These are phyloP conservation scores for Delia radicum DNA, from an alignment of 1,140 invertebrate genomes.

Conservation along the genomic window DNA sequence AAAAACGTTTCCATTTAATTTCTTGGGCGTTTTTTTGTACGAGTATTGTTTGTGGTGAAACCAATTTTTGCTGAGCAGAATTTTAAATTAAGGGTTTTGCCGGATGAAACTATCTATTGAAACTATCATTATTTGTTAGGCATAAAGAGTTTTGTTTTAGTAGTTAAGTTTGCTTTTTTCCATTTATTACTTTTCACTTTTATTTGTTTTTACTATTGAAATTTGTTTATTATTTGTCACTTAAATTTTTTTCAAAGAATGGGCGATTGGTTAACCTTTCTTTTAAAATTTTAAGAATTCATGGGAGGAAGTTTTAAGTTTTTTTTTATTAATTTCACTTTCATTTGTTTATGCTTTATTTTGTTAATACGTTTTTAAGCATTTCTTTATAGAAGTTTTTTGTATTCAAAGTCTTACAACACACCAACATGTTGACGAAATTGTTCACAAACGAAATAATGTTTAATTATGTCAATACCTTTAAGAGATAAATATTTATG, in stretches of 20 bases:
- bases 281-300: slow-evolving; percentile 19
- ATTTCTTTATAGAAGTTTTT: slow-evolving; percentile 3
- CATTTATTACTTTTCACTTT: too few relatives aligned
- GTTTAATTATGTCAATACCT: too few relatives aligned
- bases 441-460: too few relatives aligned
- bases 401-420: background rate
- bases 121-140: background rate
- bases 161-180: too few relatives aligned
- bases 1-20: too few relatives aligned
- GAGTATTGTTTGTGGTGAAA: background rate
- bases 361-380: too few relatives aligned
- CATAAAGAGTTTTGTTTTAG: too few relatives aligned
- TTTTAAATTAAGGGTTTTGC: slow-evolving; percentile 27
- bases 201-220: too few relatives aligned
- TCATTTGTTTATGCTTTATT: background rate
- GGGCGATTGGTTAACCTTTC: background rate
- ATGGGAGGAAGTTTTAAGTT: background rate
- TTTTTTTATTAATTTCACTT: slow-evolving; percentile 13
- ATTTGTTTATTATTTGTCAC: too few relatives aligned
- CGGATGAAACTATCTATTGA: slow-evolving; percentile 12
- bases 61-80: slow-evolving; percentile 27
- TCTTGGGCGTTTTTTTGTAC: background rate
- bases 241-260: background rate
- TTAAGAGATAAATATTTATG: background rate
- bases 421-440: background rate